Conservation (phyloP, 53 echinoderm and acorn worm species). For the Holothuria scabra region DNA sequence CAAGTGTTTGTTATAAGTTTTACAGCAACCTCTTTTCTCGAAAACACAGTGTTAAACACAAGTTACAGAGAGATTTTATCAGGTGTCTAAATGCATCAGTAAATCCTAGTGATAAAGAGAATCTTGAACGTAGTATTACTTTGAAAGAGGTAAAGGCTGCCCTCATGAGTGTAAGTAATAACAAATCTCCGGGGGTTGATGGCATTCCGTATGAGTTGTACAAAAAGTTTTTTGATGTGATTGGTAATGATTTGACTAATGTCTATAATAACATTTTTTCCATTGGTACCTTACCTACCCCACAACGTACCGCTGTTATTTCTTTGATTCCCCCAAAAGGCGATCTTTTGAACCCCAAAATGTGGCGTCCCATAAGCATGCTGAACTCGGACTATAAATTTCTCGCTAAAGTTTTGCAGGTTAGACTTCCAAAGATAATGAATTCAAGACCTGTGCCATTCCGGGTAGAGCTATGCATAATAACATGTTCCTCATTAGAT, state of each 20-base stretch:
- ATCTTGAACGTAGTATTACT: too few species aligned
- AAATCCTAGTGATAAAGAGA: too few species aligned
- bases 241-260: slow-evolving; percentile 46
- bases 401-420: slow-evolving; percentile 44
- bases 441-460: slow-evolving; percentile 52
- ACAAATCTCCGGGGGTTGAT: too few species aligned
- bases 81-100: too few species aligned
- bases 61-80: background rate
- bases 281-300: background rate
- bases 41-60: background rate
- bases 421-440: slow-evolving; percentile 23
- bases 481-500: slow-evolving; percentile 58
- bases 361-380: too few species aligned
- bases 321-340: slow-evolving; percentile 26
- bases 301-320: slow-evolving; percentile 59
- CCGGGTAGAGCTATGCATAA: slow-evolving; percentile 58
- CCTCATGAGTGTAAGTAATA: too few species aligned
- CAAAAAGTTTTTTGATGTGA: slow-evolving; percentile 33
- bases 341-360: too few species aligned
- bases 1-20: background rate
- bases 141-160: too few species aligned
- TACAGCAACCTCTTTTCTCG: slow-evolving; percentile 1
- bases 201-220: slow-evolving; percentile 40
- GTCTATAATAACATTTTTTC: slow-evolving; percentile 28
- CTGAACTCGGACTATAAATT: too few species aligned